Evolutionary conservation across 2,113 vertebrate species (phyloP).

Genomic region (Okapia johnstoni): DNA sequence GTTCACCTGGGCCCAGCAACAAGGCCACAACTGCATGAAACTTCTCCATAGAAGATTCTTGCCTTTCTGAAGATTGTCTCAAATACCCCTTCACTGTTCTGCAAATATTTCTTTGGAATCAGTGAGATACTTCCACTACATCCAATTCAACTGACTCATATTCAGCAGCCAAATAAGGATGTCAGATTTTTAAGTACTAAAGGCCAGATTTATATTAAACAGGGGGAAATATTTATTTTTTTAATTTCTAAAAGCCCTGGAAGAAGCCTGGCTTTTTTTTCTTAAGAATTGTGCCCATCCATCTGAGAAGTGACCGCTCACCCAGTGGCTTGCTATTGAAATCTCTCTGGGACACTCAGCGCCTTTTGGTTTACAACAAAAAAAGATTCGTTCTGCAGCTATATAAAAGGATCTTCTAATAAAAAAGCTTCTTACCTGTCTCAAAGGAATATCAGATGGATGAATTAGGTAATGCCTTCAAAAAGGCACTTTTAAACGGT

Average conservation of each 20-base stretch:
- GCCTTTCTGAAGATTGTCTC: not conserved
- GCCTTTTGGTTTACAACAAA: conserved; percentile 60
- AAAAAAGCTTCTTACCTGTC: conserved; percentile 40
- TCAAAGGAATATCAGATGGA: conserved; percentile 47
- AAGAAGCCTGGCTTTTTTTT: not conserved
- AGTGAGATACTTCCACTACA: not conserved
- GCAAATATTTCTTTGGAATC: conserved; percentile 7
- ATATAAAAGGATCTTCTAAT: conserved; percentile 61
- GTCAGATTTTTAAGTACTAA: conserved; percentile 30
- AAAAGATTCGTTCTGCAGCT: conserved; percentile 26
- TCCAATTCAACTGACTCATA: not conserved
- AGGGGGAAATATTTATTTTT: not conserved
- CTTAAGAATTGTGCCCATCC: conserved; percentile 23
- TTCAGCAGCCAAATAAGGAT: not conserved
- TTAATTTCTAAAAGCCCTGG: conserved; percentile 29
- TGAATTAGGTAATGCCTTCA: conserved; percentile 51
- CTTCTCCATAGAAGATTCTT: not conserved
- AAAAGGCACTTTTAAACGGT: conserved; percentile 28
- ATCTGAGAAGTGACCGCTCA: not conserved
- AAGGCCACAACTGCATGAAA: not conserved
- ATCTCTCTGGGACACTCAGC: conserved; percentile 53
- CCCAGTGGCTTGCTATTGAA: conserved; percentile 21
- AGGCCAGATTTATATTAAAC: not conserved
- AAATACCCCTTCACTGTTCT: not conserved
- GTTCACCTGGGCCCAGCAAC: too few relatives aligned